Evolutionary conservation across 2,797 vertebrate species (phyloP), one percentile per base, ranked within the genome.

Genomic region (Lophotriccus pileatus): DNA sequence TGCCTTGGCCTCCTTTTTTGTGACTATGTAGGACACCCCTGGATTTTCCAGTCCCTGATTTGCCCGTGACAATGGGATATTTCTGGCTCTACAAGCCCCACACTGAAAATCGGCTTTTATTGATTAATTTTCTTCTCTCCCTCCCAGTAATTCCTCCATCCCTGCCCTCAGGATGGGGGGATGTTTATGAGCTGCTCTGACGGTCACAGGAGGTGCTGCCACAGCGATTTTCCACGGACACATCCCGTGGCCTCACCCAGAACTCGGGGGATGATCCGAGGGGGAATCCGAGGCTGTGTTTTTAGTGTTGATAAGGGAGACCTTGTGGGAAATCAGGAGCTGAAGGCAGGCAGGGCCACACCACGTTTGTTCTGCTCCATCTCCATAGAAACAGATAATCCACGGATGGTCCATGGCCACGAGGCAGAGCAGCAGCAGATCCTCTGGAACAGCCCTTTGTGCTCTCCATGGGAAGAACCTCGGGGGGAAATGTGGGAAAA

Each of bases 381-480:
- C 89, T 49, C 96, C 95, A 97, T 97, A 93, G 96, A 79, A 95
- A 97, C 95, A 10, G 62, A 73, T 81, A 82, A 93, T 76, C 56
- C 90, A 85, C 79, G 83, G 91, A 63, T 7, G 84, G 41, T n/a
- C 86, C 77, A 0, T 13, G 36, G 44, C 60, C 14, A 3, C 7
- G 25, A 37, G 86, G 6, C 2, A 49, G 78, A 64, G 84, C 36
- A 19, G 69, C 30, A n/a, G 8, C 28, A 56, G 72, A 81, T 46
- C 94, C 76, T 39, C 24, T 12, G 36, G 16, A 86, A 19, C 46
- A 24, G 91, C 59, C 4, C 68, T 16, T 49, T 12, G 8, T 3
- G 1, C 43, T 3, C 28, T 0, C 1, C 3, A 1, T 1, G 3
- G 18, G 27, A 9, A 1, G 60, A 18, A 5, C n/a, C 30, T 1